phyloP scores from a whole-genome alignment of 2,113 vertebrate species.

The Podiceps cristatus region DNA sequence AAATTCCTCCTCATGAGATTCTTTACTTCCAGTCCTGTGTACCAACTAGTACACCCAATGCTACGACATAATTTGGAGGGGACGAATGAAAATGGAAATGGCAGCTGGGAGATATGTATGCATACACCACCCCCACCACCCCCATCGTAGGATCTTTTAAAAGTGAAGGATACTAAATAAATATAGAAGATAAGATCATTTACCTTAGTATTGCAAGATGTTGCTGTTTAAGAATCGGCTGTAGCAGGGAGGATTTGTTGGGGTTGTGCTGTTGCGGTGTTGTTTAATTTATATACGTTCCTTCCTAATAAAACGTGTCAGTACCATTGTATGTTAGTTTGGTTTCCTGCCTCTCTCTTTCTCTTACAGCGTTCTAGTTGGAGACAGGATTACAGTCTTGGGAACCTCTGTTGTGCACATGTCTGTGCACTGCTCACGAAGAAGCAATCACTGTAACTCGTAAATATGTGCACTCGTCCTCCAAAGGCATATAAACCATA shows the following conservation, averaged over 20 bases:
- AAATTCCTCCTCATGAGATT: not conserved
- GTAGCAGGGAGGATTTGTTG: not conserved
- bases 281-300: not conserved
- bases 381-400: constrained; percentile 30
- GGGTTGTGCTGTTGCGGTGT: not conserved
- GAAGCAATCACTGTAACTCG: constrained; percentile 52
- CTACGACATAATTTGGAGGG: not conserved
- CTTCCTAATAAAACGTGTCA: not conserved
- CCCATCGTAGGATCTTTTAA: not conserved
- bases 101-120: not conserved
- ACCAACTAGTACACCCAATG: not conserved
- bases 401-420: constrained; percentile 49
- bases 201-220: not conserved
- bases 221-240: not conserved
- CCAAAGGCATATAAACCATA: constrained; percentile 61
- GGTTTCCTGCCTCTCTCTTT: not conserved
- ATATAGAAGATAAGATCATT: not conserved
- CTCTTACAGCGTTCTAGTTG: not conserved
- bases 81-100: not conserved
- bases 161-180: not conserved
- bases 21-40: not conserved
- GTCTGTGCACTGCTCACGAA: constrained; percentile 31
- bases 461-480: constrained; percentile 59
- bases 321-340: not conserved
- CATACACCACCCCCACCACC: not conserved